Evolutionary conservation across 2,113 vertebrate genomes (phyloP), one percentile per base, ranked within the genome.

Genomic region (Gadus macrocephalus): DNA sequence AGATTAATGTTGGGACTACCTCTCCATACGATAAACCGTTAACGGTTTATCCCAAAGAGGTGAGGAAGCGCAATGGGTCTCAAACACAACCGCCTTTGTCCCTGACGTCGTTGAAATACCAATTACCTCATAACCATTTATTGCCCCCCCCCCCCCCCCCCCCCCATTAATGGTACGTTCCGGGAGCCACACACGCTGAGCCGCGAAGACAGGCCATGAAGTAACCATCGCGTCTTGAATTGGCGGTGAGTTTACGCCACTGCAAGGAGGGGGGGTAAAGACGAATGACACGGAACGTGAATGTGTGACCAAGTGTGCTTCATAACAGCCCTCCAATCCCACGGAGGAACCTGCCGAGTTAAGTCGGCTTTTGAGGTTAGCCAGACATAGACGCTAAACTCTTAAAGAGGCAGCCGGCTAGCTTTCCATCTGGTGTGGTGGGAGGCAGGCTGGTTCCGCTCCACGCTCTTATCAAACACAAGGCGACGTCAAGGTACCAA

Each of bases 281-380:
- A 53, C 31, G 64, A 5, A 12, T 31, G 59, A 61, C 58, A 59
- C 4, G 27, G 62, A 15, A 11, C 9, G 28, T 49, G 42, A 12
- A 14, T 15, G 9, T 14, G 15, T 65, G 65, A 8, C 38, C 73
- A 69, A 80, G 19, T 61, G 17, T 25, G 72, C 38, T 72, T 63
- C 69, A 53, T 68, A 35, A 42, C 28, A 31, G 19, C 56, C 58
- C 49, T 17, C 11, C 55, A 71, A 74, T 67, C 60, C 25, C 20
- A n/a, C 16, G 12, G 63, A 59, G 27, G 64, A 66, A 67, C 38
- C 14, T 25, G 53, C 15, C n/a, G 31, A 17, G 28, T 55, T 74
- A 72, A 78, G 7, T 74, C 16, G 53, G 35, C 64, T 70, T 71
- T 67, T 66, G 56, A 67, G 67, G 61, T 76, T 38, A 70, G 15